Base-by-base conservation (phyloP, 2,797 vertebrate genomes). In the Euthynnus affinis region DNA sequence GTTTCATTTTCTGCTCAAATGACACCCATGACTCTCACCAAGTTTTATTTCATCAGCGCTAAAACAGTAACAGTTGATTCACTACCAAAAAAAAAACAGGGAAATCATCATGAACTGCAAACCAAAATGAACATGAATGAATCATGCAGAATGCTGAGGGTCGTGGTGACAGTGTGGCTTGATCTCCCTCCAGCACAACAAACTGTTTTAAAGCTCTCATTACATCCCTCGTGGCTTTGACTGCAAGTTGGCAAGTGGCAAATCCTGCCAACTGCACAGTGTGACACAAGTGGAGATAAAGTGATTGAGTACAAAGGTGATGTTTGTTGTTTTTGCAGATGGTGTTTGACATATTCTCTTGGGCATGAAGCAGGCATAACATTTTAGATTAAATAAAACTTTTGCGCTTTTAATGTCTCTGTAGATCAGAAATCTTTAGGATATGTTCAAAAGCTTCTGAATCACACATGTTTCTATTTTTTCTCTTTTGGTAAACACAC, bases 101-200 rank as follows among this genome's bases (percentile, higher is more conserved):
- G 9, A 22, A 63, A 27, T 13, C 52, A 40, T 17, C n/a, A 15
- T 12, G 2, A 20, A 5, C 46, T 51, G 13, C 9, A 61, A 62
- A 23, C 7, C 1, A 68, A 55, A 29, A 46, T 29, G 18, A 27
- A 46, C 57, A 8, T 22, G 29, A 27, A 27, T 74, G 32, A 42
- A 53, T 12, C 0, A 22, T 3, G 12, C 44, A 46, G 29, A 37
- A 15, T 23, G 68, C 22, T n/a, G 42, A 51, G 58, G 82, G 82
- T 88, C 48, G 2, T 9, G n/a, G 15, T 81, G 81, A 87, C 81
- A 65, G 60, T 7, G 29, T 73, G 69, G 6, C n/a, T 17, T 29
- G 68, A 56, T 76, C 60, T 76, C 32, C 13, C 8, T 2, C 13
- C 42, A 46, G 17, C 25, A 25, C 20, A 51, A 2, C 9, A 60